Conservation (phyloP, 1,140 invertebrate genomes). For the Temnothorax longispinosus region DNA sequence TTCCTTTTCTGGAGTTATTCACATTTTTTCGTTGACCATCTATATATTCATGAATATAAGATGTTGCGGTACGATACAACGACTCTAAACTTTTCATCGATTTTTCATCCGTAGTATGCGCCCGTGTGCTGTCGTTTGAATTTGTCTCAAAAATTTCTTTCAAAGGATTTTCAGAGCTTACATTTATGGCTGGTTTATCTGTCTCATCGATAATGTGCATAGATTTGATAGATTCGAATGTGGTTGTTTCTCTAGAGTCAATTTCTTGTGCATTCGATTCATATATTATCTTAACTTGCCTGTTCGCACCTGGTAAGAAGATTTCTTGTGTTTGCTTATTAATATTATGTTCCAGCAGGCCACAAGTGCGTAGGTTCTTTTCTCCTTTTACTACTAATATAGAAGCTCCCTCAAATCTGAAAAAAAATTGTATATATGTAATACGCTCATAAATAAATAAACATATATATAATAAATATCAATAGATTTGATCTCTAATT, state of each 20-base stretch:
- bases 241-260: slow-evolving; percentile 72
- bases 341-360: slow-evolving; percentile 89
- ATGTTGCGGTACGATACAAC: slow-evolving; percentile 46
- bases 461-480: not conserved
- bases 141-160: slow-evolving; percentile 15
- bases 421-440: not conserved
- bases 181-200: slow-evolving; percentile 29
- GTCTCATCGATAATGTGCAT: slow-evolving; percentile 26
- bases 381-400: slow-evolving; percentile 93
- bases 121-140: not conserved
- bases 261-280: slow-evolving; percentile 87
- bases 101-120: not conserved
- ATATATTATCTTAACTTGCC: slow-evolving; percentile 90
- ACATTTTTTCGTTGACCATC: slow-evolving; percentile 13
- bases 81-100: slow-evolving; percentile 34
- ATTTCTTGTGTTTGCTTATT: slow-evolving; percentile 86
- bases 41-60: slow-evolving; percentile 61
- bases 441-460: not conserved
- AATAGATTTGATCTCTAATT: not conserved
- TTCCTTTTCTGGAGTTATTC: slow-evolving; percentile 66
- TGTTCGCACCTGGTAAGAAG: slow-evolving; percentile 86
- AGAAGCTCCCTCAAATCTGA: slow-evolving; percentile 90
- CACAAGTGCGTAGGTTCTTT: slow-evolving; percentile 91
- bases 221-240: slow-evolving; percentile 8
- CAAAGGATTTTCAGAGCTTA: slow-evolving; percentile 42